phyloP scores from a whole-genome alignment of 1,140 invertebrate genomes.

The Macrobrachium nipponense region DNA sequence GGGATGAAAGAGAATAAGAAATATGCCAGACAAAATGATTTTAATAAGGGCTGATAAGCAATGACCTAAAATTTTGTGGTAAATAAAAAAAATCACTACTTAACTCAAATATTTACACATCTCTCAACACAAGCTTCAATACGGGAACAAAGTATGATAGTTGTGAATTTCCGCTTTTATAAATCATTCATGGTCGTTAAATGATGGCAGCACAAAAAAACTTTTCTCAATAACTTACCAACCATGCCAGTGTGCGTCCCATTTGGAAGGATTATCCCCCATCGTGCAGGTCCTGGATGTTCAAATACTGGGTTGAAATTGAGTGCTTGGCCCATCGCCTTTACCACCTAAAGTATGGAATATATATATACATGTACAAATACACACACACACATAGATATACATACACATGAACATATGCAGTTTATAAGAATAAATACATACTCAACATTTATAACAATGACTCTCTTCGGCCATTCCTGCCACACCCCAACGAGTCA shows the following conservation, averaged over 20 bases:
- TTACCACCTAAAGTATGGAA: conserved; percentile 24
- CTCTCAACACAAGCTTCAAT: too few species aligned
- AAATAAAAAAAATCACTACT: too few species aligned
- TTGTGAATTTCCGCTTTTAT: background rate
- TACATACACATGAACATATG: conserved; percentile 2
- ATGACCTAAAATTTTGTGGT: too few species aligned
- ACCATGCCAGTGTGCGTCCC: conserved; percentile 42
- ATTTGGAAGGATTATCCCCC: conserved; percentile 35
- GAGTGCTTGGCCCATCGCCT: conserved; percentile 19
- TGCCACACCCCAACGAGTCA: too few species aligned
- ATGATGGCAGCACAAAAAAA: background rate
- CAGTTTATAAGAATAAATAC: too few species aligned
- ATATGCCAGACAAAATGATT: background rate
- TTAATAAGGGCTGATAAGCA: background rate
- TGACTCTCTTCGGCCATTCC: too few species aligned
- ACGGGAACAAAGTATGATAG: background rate
- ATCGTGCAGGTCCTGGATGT: conserved; percentile 27
- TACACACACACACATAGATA: conserved; percentile 21
- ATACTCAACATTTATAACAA: too few species aligned
- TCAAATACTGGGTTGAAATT: conserved; percentile 39
- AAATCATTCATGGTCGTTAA: background rate
- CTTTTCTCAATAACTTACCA: conserved; percentile 14
- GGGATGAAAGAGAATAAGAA: too few species aligned
- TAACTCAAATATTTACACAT: too few species aligned
- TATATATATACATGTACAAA: background rate